Conservation (phyloP, 1,140 invertebrate species). For the Drosophila kanapiae region DNA sequence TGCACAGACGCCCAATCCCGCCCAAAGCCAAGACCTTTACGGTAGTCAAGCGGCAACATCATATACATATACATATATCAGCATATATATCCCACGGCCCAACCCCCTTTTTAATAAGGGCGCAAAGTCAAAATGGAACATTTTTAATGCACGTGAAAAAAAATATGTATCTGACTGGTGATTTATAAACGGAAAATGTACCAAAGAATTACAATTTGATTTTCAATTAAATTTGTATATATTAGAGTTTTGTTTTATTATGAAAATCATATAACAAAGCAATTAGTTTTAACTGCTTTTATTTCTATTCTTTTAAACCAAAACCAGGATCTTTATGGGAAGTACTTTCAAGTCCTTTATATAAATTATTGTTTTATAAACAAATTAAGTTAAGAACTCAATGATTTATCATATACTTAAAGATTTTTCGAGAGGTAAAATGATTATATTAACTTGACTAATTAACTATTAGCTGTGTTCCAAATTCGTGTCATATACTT, state of each 20-base stretch:
- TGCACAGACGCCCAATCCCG: slow-evolving; percentile 28
- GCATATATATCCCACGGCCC: slow-evolving; percentile 4
- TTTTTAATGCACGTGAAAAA: slow-evolving; percentile 20
- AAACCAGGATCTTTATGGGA: not conserved
- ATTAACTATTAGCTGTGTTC: too few relatives aligned
- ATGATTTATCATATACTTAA: too few relatives aligned
- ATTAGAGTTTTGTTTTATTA: too few relatives aligned
- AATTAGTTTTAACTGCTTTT: not conserved
- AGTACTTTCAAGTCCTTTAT: not conserved
- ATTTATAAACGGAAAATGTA: not conserved
- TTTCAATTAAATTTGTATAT: too few relatives aligned
- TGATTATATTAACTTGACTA: too few relatives aligned
- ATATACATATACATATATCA: slow-evolving; percentile 28
- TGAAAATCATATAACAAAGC: too few relatives aligned
- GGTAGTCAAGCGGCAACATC: slow-evolving; percentile 65
- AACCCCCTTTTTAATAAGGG: slow-evolving; percentile 20
- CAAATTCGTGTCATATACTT: too few relatives aligned
- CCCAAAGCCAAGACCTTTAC: slow-evolving; percentile 9
- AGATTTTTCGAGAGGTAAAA: too few relatives aligned
- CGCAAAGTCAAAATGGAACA: slow-evolving; percentile 37
- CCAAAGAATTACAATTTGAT: too few relatives aligned
- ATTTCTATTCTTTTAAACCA: not conserved
- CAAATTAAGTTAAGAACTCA: not conserved
- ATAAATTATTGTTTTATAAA: not conserved
- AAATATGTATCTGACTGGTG: not conserved